These are phyloP conservation scores for Ptilonorhynchus violaceus DNA, from an alignment of 2,113 vertebrate species.

Conservation along the genomic window DNA sequence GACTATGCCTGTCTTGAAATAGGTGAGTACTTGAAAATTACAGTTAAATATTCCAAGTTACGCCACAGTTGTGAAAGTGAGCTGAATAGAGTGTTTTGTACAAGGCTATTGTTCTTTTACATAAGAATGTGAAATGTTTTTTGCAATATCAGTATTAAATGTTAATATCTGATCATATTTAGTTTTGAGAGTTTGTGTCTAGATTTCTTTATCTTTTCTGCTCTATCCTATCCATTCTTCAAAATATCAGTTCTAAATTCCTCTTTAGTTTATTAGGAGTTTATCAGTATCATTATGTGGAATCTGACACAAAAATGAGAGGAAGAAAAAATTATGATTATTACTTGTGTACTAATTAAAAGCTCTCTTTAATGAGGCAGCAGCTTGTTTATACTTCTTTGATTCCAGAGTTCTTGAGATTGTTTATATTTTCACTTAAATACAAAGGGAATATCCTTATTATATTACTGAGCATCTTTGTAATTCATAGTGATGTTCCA, in stretches of 20 bases:
- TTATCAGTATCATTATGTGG: not conserved
- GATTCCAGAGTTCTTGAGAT: not conserved
- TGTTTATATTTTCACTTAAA: not conserved
- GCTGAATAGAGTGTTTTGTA: not conserved
- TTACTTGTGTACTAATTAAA: not conserved
- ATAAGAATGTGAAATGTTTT: not conserved
- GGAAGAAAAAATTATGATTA: not conserved
- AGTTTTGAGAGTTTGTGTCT: not conserved
- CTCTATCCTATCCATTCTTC: not conserved
- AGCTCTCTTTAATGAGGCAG: not conserved
- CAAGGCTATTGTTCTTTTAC: not conserved
- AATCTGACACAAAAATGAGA: not conserved
- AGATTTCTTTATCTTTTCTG: not conserved
- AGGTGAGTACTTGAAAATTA: not conserved
- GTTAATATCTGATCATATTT: not conserved
- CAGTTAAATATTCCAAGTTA: not conserved
- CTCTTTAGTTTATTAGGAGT: not conserved
- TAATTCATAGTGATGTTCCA: not conserved
- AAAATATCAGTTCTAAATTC: not conserved
- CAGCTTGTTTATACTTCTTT: not conserved
- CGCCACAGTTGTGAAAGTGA: not conserved
- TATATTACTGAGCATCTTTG: not conserved
- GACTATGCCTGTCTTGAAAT: not conserved
- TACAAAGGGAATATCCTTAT: not conserved
- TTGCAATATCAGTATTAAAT: not conserved